Base-by-base conservation (phyloP, 2,797 vertebrate species). In the Micropoecilia bifurca region DNA sequence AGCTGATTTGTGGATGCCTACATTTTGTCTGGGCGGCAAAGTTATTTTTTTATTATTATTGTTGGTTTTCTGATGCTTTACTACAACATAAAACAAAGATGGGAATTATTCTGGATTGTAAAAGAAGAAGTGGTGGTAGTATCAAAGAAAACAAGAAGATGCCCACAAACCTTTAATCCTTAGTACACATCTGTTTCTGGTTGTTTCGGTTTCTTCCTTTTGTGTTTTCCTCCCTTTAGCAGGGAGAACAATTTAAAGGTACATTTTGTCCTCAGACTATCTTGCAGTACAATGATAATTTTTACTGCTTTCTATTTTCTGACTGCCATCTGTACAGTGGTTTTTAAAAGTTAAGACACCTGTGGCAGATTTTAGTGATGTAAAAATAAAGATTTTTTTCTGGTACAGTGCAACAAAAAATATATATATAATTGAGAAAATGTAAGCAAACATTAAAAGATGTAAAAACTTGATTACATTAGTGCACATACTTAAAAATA, bases 181-280 rank as follows among this genome's bases (percentile, higher is more conserved):
- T 36, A 74, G 48, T 85, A 45, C 77, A 88, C 90, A 90, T 91
- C 90, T 92, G 86, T 81, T 88, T 81, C 69, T 55, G 75, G 78
- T 88, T 82, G 77, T 76, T 45, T 71, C 47, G 76, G 66, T 84
- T 78, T n/a, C 48, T 88, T 85, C 55, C 16, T 76, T 55, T 43
- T 18, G 36, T 78, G 61, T 73, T 41, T 73, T 72, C 41, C 55
- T 50, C 57, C 33, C 61, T 86, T 86, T 79, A 50, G 85, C 55
- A 55, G 53, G 25, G 53, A 55, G 53, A n/a, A 55, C 8, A 55
- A n/a, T 61, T 6, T 43, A 39, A 25, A 78, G 72, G 72, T 45
- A 87, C 83, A 80, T 73, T 55, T 59, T 43, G 66, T 46, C 3
- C 36, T 73, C 48, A 41, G 48, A 47, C n/a, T 76, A 59, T 25